These are phyloP conservation scores for Hyposmocoma kahamanoa DNA, from an alignment of 1,140 invertebrate species.

Conservation along the genomic window DNA sequence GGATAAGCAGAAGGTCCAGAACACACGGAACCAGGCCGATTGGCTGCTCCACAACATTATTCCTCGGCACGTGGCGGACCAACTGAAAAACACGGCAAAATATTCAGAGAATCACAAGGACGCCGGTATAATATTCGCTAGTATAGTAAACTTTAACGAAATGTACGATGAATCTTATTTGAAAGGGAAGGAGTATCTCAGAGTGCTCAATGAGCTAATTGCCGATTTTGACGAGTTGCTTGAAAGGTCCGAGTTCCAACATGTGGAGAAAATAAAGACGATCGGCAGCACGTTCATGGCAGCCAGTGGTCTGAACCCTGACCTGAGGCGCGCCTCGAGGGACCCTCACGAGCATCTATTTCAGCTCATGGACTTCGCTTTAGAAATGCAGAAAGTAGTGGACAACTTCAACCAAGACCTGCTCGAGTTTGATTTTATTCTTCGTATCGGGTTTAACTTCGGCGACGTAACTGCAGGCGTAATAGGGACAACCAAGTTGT, in stretches of 20 bases:
- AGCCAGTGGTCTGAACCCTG: conserved; percentile 92
- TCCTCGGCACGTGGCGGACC: conserved; percentile 94
- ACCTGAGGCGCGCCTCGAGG: conserved; percentile 75
- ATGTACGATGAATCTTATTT: conserved; percentile 97
- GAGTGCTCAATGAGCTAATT: conserved; percentile 95
- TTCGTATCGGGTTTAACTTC: conserved; percentile 88
- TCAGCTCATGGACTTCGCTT: conserved; percentile 90
- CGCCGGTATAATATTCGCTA: conserved; percentile 95
- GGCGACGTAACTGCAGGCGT: conserved; percentile 97
- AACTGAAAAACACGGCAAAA: conserved; percentile 93
- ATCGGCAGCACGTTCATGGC: conserved; percentile 99
- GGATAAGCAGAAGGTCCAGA: conserved; percentile 88
- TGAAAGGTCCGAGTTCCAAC: conserved; percentile 85
- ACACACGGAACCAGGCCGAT: conserved; percentile 95
- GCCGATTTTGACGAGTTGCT: conserved; percentile 96
- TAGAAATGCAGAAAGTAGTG: conserved; percentile 90
- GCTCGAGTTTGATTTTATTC: conserved; percentile 91
- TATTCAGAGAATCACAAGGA: conserved; percentile 97
- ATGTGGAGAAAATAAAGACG: conserved; percentile 98
- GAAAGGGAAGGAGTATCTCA: conserved; percentile 92
- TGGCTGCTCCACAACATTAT: conserved; percentile 98
- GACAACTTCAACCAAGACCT: conserved; percentile 92
- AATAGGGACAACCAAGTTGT: conserved; percentile 95
- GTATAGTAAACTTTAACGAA: conserved; percentile 96
- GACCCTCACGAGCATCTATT: conserved; percentile 86